A percentile compares a stretch with the other conserved stretches of the same genome.
Conservation (phyloP, 1,140 invertebrate genomes). For the Polyergus mexicanus region DNA sequence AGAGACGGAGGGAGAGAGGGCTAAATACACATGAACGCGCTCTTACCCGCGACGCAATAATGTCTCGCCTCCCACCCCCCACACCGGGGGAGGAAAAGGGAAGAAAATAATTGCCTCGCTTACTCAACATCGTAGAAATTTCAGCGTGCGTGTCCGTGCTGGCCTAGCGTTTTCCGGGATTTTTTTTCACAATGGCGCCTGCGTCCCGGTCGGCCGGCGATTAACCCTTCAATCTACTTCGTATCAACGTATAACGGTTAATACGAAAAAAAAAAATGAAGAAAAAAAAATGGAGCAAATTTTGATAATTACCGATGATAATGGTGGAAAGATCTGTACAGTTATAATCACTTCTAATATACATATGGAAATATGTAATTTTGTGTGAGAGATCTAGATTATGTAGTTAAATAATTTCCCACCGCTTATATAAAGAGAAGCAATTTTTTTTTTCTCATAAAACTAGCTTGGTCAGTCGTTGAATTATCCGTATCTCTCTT, state of each 20-base stretch:
- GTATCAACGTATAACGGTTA: constrained; percentile 25
- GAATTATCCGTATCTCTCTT: constrained; percentile 36
- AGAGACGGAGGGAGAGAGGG: background rate
- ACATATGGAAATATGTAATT: background rate
- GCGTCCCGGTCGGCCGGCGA: constrained; percentile 19
- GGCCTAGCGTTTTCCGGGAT: constrained; percentile 29
- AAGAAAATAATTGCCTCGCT: constrained; percentile 51
- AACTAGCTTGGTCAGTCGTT: constrained; percentile 17
- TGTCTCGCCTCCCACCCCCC: constrained; percentile 76
- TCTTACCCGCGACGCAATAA: constrained; percentile 79
- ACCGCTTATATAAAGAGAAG: constrained; percentile 7
- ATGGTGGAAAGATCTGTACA: background rate
- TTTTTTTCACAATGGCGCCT: constrained; percentile 32
- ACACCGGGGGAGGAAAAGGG: background rate
- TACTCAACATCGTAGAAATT: constrained; percentile 47
- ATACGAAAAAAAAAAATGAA: background rate
- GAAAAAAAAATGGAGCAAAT: background rate
- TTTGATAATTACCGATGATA: background rate
- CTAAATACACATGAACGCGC: constrained; percentile 71
- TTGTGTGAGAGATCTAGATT: background rate
- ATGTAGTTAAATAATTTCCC: background rate
- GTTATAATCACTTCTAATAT: background rate
- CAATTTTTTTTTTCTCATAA: constrained; percentile 23
- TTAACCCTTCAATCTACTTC: constrained; percentile 37
- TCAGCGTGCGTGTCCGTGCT: background rate